Base-by-base conservation (phyloP, 2,888 invertebrate species). In the Exephanes ischioxanthus region DNA sequence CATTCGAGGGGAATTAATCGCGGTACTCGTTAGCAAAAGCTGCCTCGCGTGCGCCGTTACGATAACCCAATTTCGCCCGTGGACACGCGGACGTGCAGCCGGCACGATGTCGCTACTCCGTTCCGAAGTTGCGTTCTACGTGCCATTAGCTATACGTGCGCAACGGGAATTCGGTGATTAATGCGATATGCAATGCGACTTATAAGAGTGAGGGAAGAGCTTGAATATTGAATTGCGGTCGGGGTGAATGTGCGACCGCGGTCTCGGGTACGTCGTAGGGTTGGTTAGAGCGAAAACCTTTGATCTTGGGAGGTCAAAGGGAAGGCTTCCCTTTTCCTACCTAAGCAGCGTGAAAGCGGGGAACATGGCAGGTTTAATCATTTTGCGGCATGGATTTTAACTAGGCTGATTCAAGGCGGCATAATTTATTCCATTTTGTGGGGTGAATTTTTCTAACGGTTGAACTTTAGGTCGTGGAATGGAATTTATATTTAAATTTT, bases 1-100 rank as follows among this genome's bases (percentile, higher is more conserved):
- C 67, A 86, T 86, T 84, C 84, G 72, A 41, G 76, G 72, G 82
- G 68, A 84, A 84, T 86, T 86, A 86, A 86, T 86, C 86, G 75
- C 71, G 75, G 84, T 72, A 80, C 78, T 84, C 78, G 75, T 86
- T 84, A 84, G 85, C 71, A 66, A 79, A 79, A 82, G 73, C 79
- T 82, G 78, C 71, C 22, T 63, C 30, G 63, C 45, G 71, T 66
- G 79, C 78, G 26, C 76, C 33, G 73, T 51, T 70, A 51, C 75
- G 70, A 75, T 66, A 75, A 79, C 70, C 72, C 30, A 76, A 66
- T 66, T 76, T 76, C 51, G 51, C 33, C 51, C n/a, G 48, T 26
- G 55, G 45, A 30, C 48, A 48, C 63, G 48, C 48, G 26, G 30
- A 30, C 70, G 70, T 51, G 48, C 51, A 75, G 41, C 75, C 48